Evolutionary conservation across 2,888 invertebrate species (phyloP).

Genomic region (Melinaea marsaeus): DNA sequence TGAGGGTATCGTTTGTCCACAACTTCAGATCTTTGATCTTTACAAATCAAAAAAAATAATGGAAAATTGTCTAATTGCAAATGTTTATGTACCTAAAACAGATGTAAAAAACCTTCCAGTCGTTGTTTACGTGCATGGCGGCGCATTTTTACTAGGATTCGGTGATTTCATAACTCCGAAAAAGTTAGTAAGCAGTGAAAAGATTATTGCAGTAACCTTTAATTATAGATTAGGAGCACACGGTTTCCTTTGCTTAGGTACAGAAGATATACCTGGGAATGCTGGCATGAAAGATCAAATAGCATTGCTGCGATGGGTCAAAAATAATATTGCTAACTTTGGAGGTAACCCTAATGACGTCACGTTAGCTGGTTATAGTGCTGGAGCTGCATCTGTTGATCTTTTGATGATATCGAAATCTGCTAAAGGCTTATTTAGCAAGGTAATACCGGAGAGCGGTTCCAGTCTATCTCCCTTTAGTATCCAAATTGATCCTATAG

Average conservation of each 20-base stretch:
- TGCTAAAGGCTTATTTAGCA: conserved; percentile 34
- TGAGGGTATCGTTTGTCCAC: conserved; percentile 40
- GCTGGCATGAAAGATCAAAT: conserved; percentile 44
- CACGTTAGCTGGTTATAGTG: conserved; percentile 23
- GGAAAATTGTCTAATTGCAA: conserved; percentile 40
- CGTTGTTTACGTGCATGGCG: conserved; percentile 58
- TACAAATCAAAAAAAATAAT: conserved; percentile 19
- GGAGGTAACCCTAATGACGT: conserved; percentile 43
- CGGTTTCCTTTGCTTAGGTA: conserved; percentile 40
- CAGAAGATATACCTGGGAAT: conserved; percentile 39
- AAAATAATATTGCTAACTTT: conserved; percentile 31
- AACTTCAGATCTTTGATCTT: conserved; percentile 21
- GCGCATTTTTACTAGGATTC: conserved; percentile 52
- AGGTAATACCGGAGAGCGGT: conserved; percentile 34
- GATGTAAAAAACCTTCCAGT: conserved; percentile 45
- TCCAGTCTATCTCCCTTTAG: conserved; percentile 25
- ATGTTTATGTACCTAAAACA: conserved; percentile 43
- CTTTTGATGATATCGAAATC: conserved; percentile 37
- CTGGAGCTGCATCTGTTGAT: conserved; percentile 38
- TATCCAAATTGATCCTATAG: too few species aligned
- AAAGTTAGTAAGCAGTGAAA: conserved; percentile 38
- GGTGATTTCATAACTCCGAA: conserved; percentile 40
- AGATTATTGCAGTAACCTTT: conserved; percentile 37
- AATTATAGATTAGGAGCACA: too few species aligned
- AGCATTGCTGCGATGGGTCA: too few species aligned